A percentile compares a stretch with the other conserved stretches of the same genome.
These are phyloP conservation scores for Bambusicola thoracicus DNA, from an alignment of 2,113 vertebrate species.

Conservation along the genomic window DNA sequence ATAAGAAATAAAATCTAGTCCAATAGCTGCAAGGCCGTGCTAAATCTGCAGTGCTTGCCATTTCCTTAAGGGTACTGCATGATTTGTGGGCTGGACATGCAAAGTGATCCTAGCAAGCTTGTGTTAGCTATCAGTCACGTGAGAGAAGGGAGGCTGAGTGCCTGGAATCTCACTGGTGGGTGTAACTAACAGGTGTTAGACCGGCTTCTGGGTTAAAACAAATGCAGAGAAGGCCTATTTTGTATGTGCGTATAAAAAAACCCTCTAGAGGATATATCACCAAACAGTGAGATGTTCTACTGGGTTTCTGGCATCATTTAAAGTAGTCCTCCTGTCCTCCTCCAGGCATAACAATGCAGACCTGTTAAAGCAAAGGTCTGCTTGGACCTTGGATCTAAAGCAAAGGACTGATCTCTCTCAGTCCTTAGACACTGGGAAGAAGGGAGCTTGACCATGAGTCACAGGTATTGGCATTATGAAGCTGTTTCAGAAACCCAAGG, in stretches of 20 bases:
- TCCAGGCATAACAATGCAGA: background rate
- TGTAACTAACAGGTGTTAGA: background rate
- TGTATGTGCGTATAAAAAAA: background rate
- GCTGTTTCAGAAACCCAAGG: background rate
- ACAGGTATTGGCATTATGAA: background rate
- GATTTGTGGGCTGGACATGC: background rate
- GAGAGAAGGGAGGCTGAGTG: background rate
- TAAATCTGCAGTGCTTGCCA: background rate
- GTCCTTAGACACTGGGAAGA: background rate
- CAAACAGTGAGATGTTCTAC: background rate
- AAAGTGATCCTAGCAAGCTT: background rate
- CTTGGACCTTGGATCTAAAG: too few species aligned
- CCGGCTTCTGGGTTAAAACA: background rate
- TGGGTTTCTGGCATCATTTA: background rate
- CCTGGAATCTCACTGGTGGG: background rate
- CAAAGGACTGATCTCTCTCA: background rate
- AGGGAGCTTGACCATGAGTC: background rate
- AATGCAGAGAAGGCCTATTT: background rate
- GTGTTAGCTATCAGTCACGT: background rate
- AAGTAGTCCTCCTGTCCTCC: background rate
- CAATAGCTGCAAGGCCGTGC: background rate
- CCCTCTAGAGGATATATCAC: background rate
- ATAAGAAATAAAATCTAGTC: background rate
- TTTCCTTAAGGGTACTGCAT: background rate
- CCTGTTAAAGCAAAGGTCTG: background rate